Evolutionary conservation across 2,797 vertebrate genomes (phyloP).

Genomic region (Onychomys arenicola): DNA sequence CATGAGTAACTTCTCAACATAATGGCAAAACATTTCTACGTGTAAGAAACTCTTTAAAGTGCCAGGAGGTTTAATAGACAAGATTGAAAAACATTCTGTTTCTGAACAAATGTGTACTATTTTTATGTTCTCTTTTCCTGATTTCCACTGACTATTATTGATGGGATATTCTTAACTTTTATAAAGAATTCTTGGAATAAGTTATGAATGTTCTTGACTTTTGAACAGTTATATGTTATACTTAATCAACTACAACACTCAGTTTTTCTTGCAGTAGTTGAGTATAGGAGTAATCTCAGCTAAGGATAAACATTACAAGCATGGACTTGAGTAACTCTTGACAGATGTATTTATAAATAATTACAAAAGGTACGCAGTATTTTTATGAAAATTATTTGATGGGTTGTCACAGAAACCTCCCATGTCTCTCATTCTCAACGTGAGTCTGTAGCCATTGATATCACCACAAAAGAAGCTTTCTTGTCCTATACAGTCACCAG

Average conservation of each 20-base stretch:
- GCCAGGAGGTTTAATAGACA: slow-evolving; percentile 40
- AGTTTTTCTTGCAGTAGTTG: slow-evolving; percentile 34
- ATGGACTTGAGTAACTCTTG: slow-evolving; percentile 8
- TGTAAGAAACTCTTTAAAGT: slow-evolving; percentile 52
- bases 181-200: slow-evolving; percentile 34
- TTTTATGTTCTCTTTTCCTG: slow-evolving; percentile 4
- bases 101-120: background rate
- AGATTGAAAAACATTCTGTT: slow-evolving; percentile 24
- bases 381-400: slow-evolving; percentile 29
- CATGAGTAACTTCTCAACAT: slow-evolving; percentile 45
- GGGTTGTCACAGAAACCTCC: background rate
- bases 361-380: background rate
- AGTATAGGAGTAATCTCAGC: background rate
- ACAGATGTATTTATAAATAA: slow-evolving; percentile 20
- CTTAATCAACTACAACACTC: background rate
- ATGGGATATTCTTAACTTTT: slow-evolving; percentile 51
- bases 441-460: background rate
- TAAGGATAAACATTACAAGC: slow-evolving; percentile 33
- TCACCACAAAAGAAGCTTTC: background rate
- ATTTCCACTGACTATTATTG: background rate
- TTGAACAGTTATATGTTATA: background rate
- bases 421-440: background rate
- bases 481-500: background rate
- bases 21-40: slow-evolving; percentile 36
- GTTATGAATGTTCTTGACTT: slow-evolving; percentile 50